Conservation (phyloP, 2,113 vertebrate genomes). For the Suncus etruscus region DNA sequence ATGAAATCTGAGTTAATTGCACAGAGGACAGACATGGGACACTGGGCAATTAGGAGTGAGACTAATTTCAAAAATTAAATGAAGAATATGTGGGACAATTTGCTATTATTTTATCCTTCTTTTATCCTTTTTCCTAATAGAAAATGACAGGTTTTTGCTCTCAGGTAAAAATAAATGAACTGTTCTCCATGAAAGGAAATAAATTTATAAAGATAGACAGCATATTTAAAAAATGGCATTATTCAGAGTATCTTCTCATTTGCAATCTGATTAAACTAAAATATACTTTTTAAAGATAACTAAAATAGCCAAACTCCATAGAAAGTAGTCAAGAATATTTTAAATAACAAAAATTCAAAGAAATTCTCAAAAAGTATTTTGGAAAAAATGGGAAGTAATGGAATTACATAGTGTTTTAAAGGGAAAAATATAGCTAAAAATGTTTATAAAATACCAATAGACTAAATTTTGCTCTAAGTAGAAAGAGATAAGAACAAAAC, state of each 20-base stretch:
- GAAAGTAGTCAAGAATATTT: background rate
- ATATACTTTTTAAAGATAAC: background rate
- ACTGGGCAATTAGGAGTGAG: slow-evolving; percentile 11
- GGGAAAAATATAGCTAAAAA: background rate
- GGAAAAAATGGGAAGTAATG: slow-evolving; percentile 30
- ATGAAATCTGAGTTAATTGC: slow-evolving; percentile 36
- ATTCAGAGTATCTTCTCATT: background rate
- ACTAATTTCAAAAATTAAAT: slow-evolving; percentile 54
- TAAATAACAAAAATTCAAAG: background rate
- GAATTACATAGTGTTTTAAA: background rate
- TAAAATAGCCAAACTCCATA: background rate
- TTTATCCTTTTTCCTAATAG: background rate
- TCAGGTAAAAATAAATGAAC: background rate
- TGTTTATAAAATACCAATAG: slow-evolving; percentile 13
- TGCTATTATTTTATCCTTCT: background rate
- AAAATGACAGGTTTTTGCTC: background rate
- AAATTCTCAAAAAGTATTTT: background rate
- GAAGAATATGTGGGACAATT: background rate
- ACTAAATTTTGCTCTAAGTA: background rate
- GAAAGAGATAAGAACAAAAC: background rate
- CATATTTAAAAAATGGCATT: background rate
- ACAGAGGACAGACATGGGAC: background rate
- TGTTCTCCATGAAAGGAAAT: background rate
- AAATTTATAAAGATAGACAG: background rate
- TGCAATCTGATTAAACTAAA: background rate